These are phyloP conservation scores for Chrosomus eos DNA, from an alignment of 2,797 vertebrate species.

Conservation along the genomic window DNA sequence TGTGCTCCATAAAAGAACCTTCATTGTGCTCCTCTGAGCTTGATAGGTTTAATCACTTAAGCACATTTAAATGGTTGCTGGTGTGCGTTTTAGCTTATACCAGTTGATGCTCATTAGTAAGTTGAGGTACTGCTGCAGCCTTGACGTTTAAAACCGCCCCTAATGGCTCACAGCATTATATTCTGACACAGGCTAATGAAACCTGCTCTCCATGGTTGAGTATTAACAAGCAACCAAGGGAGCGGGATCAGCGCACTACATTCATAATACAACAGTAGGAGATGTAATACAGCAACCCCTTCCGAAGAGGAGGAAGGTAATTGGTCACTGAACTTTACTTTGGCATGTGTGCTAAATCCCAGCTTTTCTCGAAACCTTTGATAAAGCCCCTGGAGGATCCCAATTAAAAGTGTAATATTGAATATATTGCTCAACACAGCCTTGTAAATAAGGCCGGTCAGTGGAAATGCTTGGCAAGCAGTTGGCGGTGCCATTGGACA, in stretches of 20 bases:
- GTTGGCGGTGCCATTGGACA: conserved; percentile 54
- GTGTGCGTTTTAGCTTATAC: conserved; percentile 12
- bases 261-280: conserved; percentile 73
- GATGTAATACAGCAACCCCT: conserved; percentile 70
- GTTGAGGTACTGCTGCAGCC: conserved; percentile 37
- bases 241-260: conserved; percentile 62
- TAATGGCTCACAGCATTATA: conserved; percentile 51
- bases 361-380: conserved; percentile 70
- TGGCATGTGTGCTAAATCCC: conserved; percentile 67
- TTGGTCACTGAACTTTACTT: conserved; percentile 76
- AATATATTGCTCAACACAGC: conserved; percentile 65
- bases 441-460: conserved; percentile 65
- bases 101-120: conserved; percentile 46
- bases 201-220: conserved; percentile 60
- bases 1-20: background rate
- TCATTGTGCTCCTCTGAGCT: background rate
- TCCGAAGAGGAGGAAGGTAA: conserved; percentile 70
- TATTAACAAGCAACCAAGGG: conserved; percentile 60
- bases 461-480: conserved; percentile 65
- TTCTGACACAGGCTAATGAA: conserved; percentile 59
- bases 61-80: conserved; percentile 7
- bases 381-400: conserved; percentile 73
- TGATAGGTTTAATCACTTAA: conserved; percentile 37
- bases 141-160: conserved; percentile 21
- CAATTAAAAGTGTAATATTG: conserved; percentile 77